Conservation (phyloP, 2,113 vertebrate genomes). For the Lontra canadensis region DNA sequence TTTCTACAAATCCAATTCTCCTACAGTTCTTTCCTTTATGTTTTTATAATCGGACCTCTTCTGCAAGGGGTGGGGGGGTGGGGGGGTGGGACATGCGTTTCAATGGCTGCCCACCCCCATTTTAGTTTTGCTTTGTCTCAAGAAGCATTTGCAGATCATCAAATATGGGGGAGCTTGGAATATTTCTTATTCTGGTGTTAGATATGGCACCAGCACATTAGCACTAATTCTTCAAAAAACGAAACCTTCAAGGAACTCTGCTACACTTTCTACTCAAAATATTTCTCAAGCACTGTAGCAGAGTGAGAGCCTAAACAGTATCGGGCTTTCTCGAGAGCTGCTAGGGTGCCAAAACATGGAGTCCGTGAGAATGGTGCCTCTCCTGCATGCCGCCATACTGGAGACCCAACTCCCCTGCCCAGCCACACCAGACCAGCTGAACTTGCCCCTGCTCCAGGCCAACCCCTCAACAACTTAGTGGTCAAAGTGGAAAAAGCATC, state of each 20-base stretch:
- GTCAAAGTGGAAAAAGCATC: neutral
- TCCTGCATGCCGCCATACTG: neutral
- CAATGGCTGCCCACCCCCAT: neutral
- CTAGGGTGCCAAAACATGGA: neutral
- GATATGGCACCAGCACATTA: neutral
- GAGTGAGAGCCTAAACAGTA: neutral
- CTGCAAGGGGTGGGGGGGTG: too few relatives aligned
- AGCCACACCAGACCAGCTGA: neutral
- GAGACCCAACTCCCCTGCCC: neutral
- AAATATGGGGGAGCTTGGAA: conserved; percentile 33
- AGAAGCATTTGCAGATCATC: conserved; percentile 23
- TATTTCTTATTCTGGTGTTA: neutral
- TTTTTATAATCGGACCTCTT: neutral
- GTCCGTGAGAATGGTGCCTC: neutral
- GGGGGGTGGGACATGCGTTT: neutral
- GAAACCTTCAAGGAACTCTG: neutral
- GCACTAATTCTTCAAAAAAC: neutral
- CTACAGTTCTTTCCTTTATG: neutral
- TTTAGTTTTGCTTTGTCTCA: neutral
- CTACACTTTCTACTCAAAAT: neutral
- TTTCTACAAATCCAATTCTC: conserved; percentile 42
- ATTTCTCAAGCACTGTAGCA: neutral
- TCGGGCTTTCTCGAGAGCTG: neutral
- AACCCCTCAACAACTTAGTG: neutral
- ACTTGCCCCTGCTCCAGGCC: neutral